Percentiles rank a stretch among this genome's conserved stretches.
Conservation (phyloP, 2,113 vertebrate genomes). For the Oostethus manadensis region DNA sequence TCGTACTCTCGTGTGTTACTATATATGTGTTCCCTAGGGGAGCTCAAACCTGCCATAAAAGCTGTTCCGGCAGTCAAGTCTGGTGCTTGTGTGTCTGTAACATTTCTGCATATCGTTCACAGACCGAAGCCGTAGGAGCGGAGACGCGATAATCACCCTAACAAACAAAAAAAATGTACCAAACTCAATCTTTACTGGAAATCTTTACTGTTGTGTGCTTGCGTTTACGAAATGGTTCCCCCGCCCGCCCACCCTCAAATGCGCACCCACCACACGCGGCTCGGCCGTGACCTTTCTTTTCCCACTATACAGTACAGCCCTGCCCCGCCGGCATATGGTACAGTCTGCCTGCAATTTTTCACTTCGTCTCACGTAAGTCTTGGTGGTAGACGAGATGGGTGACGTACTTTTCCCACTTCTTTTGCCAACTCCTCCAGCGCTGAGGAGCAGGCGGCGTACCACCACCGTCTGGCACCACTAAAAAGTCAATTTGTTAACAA, state of each 20-base stretch:
- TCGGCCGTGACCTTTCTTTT: background rate
- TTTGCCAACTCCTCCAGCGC: slow-evolving; percentile 24
- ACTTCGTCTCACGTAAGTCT: slow-evolving; percentile 51
- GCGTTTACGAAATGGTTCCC: background rate
- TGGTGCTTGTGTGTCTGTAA: too few relatives aligned
- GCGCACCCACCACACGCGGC: background rate
- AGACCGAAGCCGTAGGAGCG: too few relatives aligned
- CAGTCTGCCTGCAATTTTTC: slow-evolving; percentile 44
- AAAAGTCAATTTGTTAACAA: slow-evolving; percentile 7
- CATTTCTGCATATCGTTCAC: too few relatives aligned
- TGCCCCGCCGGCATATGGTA: background rate
- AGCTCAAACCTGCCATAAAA: too few relatives aligned
- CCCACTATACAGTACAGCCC: background rate
- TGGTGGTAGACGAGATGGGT: slow-evolving; percentile 27
- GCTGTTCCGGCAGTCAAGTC: too few relatives aligned
- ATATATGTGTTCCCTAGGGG: too few relatives aligned
- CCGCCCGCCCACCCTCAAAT: too few relatives aligned
- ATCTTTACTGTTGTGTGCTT: too few relatives aligned
- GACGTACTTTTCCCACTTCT: slow-evolving; percentile 35
- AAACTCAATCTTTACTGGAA: too few relatives aligned
- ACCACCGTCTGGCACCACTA: background rate
- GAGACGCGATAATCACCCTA: too few relatives aligned
- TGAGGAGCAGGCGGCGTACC: slow-evolving; percentile 15
- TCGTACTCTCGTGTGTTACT: too few relatives aligned
- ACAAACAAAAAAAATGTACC: too few relatives aligned